These are phyloP conservation scores for Zosterops lateralis DNA, from an alignment of 2,113 vertebrate genomes.

Conservation along the genomic window DNA sequence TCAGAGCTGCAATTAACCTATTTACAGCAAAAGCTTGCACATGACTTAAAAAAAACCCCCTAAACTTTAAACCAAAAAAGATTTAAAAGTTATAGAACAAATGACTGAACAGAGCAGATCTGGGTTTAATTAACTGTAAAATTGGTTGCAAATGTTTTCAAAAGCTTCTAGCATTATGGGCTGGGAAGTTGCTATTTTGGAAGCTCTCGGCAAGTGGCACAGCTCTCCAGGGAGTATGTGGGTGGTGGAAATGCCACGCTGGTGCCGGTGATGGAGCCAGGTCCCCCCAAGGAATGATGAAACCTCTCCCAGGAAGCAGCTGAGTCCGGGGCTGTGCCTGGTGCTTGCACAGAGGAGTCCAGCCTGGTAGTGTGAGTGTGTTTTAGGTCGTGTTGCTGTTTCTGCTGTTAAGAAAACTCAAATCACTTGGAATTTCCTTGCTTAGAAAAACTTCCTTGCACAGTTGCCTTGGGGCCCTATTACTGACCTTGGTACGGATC, in stretches of 20 bases:
- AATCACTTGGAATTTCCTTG: not conserved
- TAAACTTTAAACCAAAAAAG: slow-evolving; percentile 1
- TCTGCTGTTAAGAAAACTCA: not conserved
- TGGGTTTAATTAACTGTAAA: slow-evolving; percentile 52
- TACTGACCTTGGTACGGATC: not conserved
- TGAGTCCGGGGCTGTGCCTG: not conserved
- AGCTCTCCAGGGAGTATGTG: not conserved
- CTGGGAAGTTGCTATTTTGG: slow-evolving; percentile 25
- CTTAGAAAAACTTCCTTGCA: not conserved
- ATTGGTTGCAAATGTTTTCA: slow-evolving; percentile 52
- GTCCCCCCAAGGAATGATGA: not conserved
- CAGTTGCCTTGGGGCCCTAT: not conserved
- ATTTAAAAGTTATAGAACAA: slow-evolving; percentile 33
- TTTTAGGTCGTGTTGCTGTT: not conserved
- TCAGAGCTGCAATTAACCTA: slow-evolving; percentile 33
- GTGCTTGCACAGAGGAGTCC: not conserved
- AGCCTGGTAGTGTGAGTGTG: fast-evolving
- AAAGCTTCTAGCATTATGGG: not conserved
- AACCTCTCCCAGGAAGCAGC: not conserved
- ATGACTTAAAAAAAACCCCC: not conserved
- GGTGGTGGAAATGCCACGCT: not conserved
- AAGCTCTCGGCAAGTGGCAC: not conserved
- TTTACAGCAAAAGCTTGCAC: not conserved
- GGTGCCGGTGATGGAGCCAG: not conserved
- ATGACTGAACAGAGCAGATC: slow-evolving; percentile 36